phyloP scores from a whole-genome alignment of 2,797 vertebrate species.

The Hafferia zeledoni region DNA sequence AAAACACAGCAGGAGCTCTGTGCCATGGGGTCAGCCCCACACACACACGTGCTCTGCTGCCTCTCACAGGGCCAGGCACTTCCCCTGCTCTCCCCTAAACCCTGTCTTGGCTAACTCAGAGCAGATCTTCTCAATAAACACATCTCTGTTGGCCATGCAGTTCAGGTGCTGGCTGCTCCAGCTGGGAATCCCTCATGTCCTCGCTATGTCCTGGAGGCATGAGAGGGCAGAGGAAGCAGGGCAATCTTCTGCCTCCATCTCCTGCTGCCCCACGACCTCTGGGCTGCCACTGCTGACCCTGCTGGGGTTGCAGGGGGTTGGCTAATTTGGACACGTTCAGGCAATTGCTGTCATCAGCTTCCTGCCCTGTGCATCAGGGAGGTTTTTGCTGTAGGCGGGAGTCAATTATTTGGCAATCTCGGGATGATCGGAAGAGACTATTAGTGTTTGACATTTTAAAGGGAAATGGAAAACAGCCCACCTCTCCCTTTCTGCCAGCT shows the following conservation, averaged over 20 bases:
- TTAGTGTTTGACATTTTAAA: conserved; percentile 61
- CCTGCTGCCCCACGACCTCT: conserved; percentile 74
- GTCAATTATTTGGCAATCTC: conserved; percentile 70
- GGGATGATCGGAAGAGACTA: conserved; percentile 61
- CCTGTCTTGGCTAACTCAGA: conserved; percentile 52
- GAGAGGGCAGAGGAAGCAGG: conserved; percentile 64
- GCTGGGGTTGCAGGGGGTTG: conserved; percentile 57
- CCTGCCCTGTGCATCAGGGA: conserved; percentile 69
- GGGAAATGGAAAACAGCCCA: conserved; percentile 71
- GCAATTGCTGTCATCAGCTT: conserved; percentile 77
- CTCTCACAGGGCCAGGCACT: conserved; percentile 33
- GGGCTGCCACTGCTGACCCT: conserved; percentile 61
- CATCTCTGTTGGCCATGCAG: conserved; percentile 25
- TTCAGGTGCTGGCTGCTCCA: conserved; percentile 62
- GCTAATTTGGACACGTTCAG: conserved; percentile 76
- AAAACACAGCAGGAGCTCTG: not conserved
- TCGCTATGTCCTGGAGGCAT: conserved; percentile 59
- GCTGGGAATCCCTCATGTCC: conserved; percentile 39
- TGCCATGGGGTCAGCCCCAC: conserved; percentile 21
- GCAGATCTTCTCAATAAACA: conserved; percentile 72
- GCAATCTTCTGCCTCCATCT: conserved; percentile 44
- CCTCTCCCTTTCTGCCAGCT: conserved; percentile 40
- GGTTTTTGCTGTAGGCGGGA: conserved; percentile 64
- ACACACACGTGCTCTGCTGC: conserved; percentile 1
- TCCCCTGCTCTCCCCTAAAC: not conserved